Base-by-base conservation (phyloP, 2,113 vertebrate genomes). In the Aleadryas rufinucha region DNA sequence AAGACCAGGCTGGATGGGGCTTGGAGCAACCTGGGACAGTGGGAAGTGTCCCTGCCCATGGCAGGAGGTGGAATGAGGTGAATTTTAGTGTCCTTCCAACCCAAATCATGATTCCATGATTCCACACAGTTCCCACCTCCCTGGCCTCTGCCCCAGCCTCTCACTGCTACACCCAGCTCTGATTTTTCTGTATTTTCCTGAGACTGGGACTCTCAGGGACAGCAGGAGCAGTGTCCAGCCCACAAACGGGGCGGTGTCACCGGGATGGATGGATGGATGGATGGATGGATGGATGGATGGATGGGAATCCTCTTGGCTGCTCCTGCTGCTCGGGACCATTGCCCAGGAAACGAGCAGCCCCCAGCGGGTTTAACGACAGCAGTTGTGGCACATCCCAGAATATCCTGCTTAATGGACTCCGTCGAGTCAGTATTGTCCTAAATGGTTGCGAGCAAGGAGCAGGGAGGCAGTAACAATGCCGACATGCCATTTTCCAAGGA, bases 341-440 rank as follows among this genome's bases (percentile, higher is more conserved):
- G 47, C 57, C 49, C 6, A 6, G 74, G 21, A 41, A 72, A 47
- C 1, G 37, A 75, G 65, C 84, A 70, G 37, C 93, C 84, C 28
- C 0, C 31, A 24, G 59, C 83, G 80, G 27, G 71, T 76, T 96
- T 86, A 84, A 77, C 7, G 35, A 2, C 93, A 90, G 70, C 66
- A 63, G 41, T 35, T 44, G 84, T 53, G 88, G 87, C 59, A 45
- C 93, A 90, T 88, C 96, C 92, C 86, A 66, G 84, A 95, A 93
- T 86, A 88, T 69, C 27, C 52, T 1, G 2, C 66, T 88, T 93
- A 86, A 96, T 80, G 39, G 85, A 91, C 95, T 93, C 90, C 6
- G 8, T 39, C 84, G 17, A 71, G 87, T 61, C 59, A 66, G 47
- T 82, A 71, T 94, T 94, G 90, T 90, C 91, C 92, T 95, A 70